These are phyloP conservation scores for Zosterops japonicus DNA, from an alignment of 2,113 vertebrate species.

Conservation along the genomic window DNA sequence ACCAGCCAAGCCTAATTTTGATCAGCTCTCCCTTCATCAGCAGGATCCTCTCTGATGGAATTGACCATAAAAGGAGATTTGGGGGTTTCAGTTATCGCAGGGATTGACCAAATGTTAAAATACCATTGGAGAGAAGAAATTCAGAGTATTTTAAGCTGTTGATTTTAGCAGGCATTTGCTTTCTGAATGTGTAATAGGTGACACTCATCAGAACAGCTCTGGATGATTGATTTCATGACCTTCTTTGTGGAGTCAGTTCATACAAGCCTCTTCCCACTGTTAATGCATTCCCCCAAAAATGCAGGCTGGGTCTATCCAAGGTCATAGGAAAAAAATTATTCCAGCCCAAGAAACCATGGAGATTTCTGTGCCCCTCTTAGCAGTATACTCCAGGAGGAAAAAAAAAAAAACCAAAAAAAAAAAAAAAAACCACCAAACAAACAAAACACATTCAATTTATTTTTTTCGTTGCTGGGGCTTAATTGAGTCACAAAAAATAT, in stretches of 20 bases:
- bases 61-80: slow-evolving; percentile 30
- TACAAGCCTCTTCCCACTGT: not conserved
- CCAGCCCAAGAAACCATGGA: not conserved
- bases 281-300: not conserved
- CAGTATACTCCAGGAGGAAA: not conserved
- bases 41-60: not conserved
- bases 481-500: not conserved
- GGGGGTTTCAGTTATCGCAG: not conserved
- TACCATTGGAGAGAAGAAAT: not conserved
- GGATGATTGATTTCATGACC: not conserved
- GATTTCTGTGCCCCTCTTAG: not conserved
- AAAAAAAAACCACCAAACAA: too few species aligned
- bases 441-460: too few species aligned
- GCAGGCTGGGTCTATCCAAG: not conserved
- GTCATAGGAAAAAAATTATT: not conserved
- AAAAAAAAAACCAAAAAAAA: not conserved
- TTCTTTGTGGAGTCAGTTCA: not conserved
- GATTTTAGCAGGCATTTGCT: not conserved
- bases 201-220: not conserved
- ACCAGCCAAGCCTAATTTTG: slow-evolving; percentile 10
- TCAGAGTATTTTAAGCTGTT: not conserved
- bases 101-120: not conserved
- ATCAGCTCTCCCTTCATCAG: slow-evolving; percentile 15
- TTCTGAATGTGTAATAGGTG: not conserved
- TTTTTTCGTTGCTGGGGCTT: not conserved